Base-by-base conservation (phyloP, 2,113 vertebrate species). In the Deroptyus accipitrinus region DNA sequence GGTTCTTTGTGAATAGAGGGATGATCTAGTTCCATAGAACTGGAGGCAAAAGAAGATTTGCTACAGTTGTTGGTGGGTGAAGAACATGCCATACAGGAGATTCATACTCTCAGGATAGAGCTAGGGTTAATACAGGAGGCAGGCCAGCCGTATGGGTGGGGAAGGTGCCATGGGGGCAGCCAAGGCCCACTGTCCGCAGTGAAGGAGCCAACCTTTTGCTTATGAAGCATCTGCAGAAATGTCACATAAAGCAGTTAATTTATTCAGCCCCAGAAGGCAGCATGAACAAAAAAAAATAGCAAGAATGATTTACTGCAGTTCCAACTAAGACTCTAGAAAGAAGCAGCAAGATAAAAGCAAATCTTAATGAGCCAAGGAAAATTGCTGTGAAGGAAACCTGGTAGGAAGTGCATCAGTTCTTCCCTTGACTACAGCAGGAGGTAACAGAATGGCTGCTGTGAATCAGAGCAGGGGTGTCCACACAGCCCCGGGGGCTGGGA, bases 401-500 rank as follows among this genome's bases (percentile, higher is more conserved):
- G 7, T 16, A 23, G 0, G 3, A 23, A 51, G 14, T 42, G 31
- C 30, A 83, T 23, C 44, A 46, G 31, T 49, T 37, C 49, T 54
- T 6, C 28, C 51, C 28, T 17, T 49, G 17, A 17, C 25, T 18
- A 5, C 7, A 35, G 41, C 19, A 46, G 51, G 67, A 46, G 16
- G 23, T 18, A 39, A 41, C 6, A 24, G 12, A 52, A 30, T 1
- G 4, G n/a, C 63, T 57, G 33, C 4, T 22, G 4, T 5, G 11
- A n/a, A 52, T 39, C 8, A 20, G 44, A 49, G 6, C 31, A 46
- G 59, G 33, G 35, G 27, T 22, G 17, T 14, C 42, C 74, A 54
- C 4, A 9, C 11, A 46, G 35, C 42, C 46, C 24, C 2, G 0
- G 2, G 1, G 23, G 35, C 13, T 0, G 0, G 30, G 57, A 57